Percentiles rank a stretch among this genome's conserved stretches.
These are phyloP conservation scores for Felis chaus DNA, from an alignment of 2,113 vertebrate species.

Conservation along the genomic window DNA sequence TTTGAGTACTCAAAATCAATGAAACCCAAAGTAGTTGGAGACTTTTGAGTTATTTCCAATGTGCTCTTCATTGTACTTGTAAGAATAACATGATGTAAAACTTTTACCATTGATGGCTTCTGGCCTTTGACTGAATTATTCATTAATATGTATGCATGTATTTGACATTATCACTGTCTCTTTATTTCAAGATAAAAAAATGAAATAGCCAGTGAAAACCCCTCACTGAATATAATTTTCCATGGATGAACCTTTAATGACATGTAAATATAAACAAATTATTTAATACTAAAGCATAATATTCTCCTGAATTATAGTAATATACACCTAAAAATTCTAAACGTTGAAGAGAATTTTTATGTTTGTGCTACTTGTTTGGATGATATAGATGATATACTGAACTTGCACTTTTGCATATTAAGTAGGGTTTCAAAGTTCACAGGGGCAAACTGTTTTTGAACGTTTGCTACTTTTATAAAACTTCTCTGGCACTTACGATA, in stretches of 20 bases:
- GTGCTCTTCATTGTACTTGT: neutral
- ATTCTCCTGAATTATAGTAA: neutral
- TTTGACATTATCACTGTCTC: neutral
- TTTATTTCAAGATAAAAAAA: neutral
- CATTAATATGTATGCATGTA: neutral
- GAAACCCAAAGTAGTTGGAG: slow-evolving; percentile 33
- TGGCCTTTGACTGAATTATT: neutral
- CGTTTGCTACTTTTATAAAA: neutral
- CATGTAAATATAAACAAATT: neutral
- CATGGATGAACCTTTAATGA: neutral
- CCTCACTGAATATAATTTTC: neutral
- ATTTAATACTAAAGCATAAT: neutral
- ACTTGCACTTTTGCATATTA: neutral
- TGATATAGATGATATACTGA: neutral
- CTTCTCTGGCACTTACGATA: neutral
- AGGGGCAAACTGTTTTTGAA: neutral
- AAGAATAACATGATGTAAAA: neutral
- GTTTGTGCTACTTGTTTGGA: neutral
- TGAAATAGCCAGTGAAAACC: neutral
- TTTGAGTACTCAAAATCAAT: slow-evolving; percentile 5
- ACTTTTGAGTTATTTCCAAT: neutral
- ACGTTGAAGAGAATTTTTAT: neutral
- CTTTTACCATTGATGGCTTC: slow-evolving; percentile 17
- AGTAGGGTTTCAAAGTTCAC: neutral
- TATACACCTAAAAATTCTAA: neutral